These are phyloP conservation scores for Gobionotothen gibberifrons DNA, from an alignment of 2,797 vertebrate species.

Conservation along the genomic window DNA sequence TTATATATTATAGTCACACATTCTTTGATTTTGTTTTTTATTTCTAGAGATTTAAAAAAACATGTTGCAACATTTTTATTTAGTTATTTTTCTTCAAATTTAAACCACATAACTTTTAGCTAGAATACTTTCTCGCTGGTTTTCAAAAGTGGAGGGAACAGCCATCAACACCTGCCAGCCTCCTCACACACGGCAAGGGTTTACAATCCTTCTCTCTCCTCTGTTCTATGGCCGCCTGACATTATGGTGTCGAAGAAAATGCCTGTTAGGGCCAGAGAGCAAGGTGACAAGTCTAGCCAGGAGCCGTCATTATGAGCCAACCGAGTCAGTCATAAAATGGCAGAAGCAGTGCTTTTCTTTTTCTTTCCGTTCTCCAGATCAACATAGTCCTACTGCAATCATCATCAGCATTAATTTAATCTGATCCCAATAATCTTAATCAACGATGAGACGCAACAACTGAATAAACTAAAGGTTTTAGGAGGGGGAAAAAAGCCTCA, in stretches of 20 bases:
- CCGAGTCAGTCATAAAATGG: conserved; percentile 40
- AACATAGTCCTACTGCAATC: conserved; percentile 48
- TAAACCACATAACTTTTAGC: conserved; percentile 9
- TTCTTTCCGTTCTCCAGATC: conserved; percentile 32
- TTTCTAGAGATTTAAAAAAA: conserved; percentile 12
- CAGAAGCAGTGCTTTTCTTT: conserved; percentile 19
- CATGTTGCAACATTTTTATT: not conserved
- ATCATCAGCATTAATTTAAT: conserved; percentile 50
- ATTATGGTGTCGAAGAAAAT: conserved; percentile 61
- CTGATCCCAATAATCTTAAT: conserved; percentile 49
- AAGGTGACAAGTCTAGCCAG: conserved; percentile 60
- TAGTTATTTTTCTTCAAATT: not conserved
- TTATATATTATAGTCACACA: too few relatives aligned
- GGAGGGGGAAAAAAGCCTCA: conserved; percentile 11
- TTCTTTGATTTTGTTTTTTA: too few relatives aligned
- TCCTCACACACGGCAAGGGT: conserved; percentile 29
- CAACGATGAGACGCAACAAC: conserved; percentile 23
- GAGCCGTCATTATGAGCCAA: conserved; percentile 57
- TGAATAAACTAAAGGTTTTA: conserved; percentile 28
- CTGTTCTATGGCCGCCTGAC: conserved; percentile 62
- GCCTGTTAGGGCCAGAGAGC: conserved; percentile 60
- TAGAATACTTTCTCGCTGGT: conserved; percentile 5
- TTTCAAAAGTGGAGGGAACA: conserved; percentile 46
- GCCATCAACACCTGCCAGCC: conserved; percentile 53
- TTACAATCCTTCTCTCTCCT: conserved; percentile 51